These are phyloP conservation scores for Nomada fucata DNA, from an alignment of 2,888 invertebrate genomes.

Conservation along the genomic window DNA sequence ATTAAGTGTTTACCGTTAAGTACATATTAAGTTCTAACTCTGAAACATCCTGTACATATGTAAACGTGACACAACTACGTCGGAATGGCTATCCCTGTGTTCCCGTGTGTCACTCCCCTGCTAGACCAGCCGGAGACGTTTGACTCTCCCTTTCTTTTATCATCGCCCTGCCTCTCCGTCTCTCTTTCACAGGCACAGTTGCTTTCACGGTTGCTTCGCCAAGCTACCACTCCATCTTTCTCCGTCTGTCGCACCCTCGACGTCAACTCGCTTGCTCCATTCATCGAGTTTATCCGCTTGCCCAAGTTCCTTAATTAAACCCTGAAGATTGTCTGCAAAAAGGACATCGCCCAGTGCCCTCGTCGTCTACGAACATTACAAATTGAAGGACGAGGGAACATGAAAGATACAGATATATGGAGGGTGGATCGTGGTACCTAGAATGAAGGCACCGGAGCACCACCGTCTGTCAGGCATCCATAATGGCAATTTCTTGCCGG, in stretches of 20 bases:
- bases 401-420: slow-evolving; percentile 55
- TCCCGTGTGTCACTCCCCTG: slow-evolving; percentile 17
- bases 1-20: too few species aligned
- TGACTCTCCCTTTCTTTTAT: slow-evolving; percentile 72
- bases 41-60: background rate
- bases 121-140: slow-evolving; percentile 73
- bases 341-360: slow-evolving; percentile 79
- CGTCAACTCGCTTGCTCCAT: slow-evolving; percentile 70
- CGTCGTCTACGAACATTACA: slow-evolving; percentile 66
- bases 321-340: slow-evolving; percentile 83
- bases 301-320: slow-evolving; percentile 83
- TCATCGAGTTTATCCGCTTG: slow-evolving; percentile 82
- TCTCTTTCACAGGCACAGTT: background rate
- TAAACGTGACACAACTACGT: slow-evolving; percentile 24
- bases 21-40: background rate
- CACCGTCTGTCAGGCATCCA: slow-evolving; percentile 65
- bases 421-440: slow-evolving; percentile 4
- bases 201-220: background rate
- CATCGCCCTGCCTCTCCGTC: background rate
- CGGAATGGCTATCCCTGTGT: slow-evolving; percentile 49
- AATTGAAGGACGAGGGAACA: slow-evolving; percentile 61
- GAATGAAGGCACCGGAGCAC: slow-evolving; percentile 50
- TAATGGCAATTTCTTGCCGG: slow-evolving; percentile 70
- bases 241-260: slow-evolving; percentile 34
- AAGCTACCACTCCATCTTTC: slow-evolving; percentile 25